Percentiles rank a stretch among this genome's conserved stretches.
These are phyloP conservation scores for Centroberyx gerrardi DNA, from an alignment of 2,797 vertebrate genomes.

Conservation along the genomic window DNA sequence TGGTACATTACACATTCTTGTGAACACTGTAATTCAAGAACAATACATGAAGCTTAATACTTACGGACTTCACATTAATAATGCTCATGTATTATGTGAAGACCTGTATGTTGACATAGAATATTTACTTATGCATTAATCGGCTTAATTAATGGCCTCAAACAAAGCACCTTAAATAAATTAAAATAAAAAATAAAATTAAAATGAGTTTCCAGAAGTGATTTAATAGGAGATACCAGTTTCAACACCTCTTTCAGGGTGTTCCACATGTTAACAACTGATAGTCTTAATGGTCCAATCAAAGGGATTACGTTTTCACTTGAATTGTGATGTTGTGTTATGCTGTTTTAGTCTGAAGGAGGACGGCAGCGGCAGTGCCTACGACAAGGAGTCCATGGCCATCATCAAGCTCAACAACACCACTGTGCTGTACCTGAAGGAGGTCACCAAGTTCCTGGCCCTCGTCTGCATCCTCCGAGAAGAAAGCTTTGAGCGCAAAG, in stretches of 20 bases:
- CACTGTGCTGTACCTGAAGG: constrained; percentile 99
- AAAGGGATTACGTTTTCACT: background rate
- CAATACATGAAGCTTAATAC: no score
- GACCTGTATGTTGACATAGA: no score
- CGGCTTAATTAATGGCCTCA: constrained; percentile 39
- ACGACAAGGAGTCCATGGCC: constrained; percentile 99
- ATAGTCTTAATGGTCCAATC: no score
- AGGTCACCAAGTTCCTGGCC: constrained; percentile 99
- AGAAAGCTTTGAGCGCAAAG: constrained; percentile 99
- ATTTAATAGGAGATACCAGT: no score
- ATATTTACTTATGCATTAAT: background rate
- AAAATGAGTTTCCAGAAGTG: no score
- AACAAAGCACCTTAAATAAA: no score
- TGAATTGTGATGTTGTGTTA: constrained; percentile 12
- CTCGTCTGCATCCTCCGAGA: constrained; percentile 99
- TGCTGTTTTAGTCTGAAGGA: constrained; percentile 91
- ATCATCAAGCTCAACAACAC: constrained; percentile 99
- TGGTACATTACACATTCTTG: no score
- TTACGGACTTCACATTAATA: constrained; percentile 12
- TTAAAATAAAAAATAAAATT: no score
- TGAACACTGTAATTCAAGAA: no score
- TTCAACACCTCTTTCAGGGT: no score
- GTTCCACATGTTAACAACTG: no score
- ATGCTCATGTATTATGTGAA: constrained; percentile 10
- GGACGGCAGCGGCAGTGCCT: constrained; percentile 97